phyloP scores from a whole-genome alignment of 1,140 invertebrate genomes.

The Leptopilina boulardi region DNA sequence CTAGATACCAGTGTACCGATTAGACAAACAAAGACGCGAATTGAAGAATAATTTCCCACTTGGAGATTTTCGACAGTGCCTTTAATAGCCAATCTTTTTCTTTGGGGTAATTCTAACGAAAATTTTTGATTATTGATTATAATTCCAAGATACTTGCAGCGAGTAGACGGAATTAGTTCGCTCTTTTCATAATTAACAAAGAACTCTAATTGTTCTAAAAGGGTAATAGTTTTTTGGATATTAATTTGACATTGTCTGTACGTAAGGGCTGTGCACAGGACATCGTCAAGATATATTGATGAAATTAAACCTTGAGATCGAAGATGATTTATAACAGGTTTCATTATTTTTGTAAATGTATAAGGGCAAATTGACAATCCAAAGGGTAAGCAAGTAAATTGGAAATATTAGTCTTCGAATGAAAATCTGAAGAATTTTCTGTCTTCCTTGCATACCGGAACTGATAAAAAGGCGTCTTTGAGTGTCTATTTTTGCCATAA shows the following conservation, averaged over 20 bases:
- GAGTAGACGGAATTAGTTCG: neutral
- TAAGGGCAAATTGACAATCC: constrained; percentile 39
- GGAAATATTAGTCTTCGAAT: constrained; percentile 45
- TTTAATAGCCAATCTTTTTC: constrained; percentile 33
- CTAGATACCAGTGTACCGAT: constrained; percentile 34
- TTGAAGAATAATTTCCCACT: constrained; percentile 12
- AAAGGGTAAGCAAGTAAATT: constrained; percentile 54
- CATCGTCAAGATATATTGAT: constrained; percentile 31
- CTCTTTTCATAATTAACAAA: constrained; percentile 31
- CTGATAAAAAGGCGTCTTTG: constrained; percentile 26
- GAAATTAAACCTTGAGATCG: constrained; percentile 23
- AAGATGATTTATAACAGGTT: constrained; percentile 24
- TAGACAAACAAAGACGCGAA: constrained; percentile 33
- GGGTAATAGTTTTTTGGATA: neutral
- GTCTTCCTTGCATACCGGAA: constrained; percentile 38
- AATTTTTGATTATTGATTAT: constrained; percentile 25
- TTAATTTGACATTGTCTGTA: constrained; percentile 16
- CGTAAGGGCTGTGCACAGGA: neutral
- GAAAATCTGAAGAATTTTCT: constrained; percentile 51
- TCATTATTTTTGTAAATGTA: constrained; percentile 36
- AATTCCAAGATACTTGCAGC: constrained; percentile 21
- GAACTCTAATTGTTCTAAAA: constrained; percentile 36
- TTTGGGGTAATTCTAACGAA: constrained; percentile 12
- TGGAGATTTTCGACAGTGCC: neutral
- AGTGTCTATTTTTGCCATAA: constrained; percentile 44